Evolutionary conservation across 2,113 vertebrate species (phyloP), one percentile per base, ranked within the genome.

Genomic region (Mystacornis crossleyi): DNA sequence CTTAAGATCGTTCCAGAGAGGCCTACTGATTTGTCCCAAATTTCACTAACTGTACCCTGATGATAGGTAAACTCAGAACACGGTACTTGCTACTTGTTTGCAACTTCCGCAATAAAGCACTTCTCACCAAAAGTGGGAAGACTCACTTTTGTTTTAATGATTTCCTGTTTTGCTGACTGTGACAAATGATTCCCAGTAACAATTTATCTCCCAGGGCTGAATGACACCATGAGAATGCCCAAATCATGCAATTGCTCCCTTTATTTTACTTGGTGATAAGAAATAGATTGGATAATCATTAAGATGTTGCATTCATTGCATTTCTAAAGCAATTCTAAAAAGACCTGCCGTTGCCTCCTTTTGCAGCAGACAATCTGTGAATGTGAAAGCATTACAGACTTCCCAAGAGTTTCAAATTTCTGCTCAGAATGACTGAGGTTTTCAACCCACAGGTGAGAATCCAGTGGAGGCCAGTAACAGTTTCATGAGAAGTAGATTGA

Each of bases 381-480:
- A 55, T 48, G 18, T 57, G 28, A 88, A 81, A 65, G 9, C 8
- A 43, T 43, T 23, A 74, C 1, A 10, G 10, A 69, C 43, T 28
- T 55, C 64, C 17, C 23, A 50, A 31, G 26, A 51, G 21, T 38
- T 77, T 81, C 28, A 43, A 36, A 64, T 18, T 16, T n/a, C 38
- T 66, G 51, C 38, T 36, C 33, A 81, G 25, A 23, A 45, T 34
- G 24, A 38, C 31, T 17, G 42, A 85, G 21, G 55, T 53, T 81
- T 94, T 73, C 36, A 90, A 20, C 5, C 3, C 50, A 57, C 8
- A 48, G 4, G 25, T 70, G 16, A 66, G 55, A 82, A 62, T 16
- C 14, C 14, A 48, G 5, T 4, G 10, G 62, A n/a, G 2, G 25
- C 2, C 1, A 1, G 0, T 50, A 58, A 31, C 10, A 62, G 10